Evolutionary conservation across 2,797 vertebrate species (phyloP), one percentile per base, ranked within the genome.

Genomic region (Austrolebias charrua): DNA sequence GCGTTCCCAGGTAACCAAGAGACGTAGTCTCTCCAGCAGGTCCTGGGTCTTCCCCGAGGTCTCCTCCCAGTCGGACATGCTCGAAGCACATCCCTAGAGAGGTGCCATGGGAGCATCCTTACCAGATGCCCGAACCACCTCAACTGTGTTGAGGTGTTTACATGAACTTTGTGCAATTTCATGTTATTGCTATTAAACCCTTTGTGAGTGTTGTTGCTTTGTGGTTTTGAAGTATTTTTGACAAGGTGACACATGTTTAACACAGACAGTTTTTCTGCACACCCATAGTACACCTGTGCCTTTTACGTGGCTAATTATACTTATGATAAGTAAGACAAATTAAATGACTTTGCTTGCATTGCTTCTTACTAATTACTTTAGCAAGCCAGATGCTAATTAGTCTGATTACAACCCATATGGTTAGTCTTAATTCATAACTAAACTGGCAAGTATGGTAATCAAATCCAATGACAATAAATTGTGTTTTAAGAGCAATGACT

Each of bases 281-380:
- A 71, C 80, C 83, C 65, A 84, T 78, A 84, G 86, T 88, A 82
- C 73, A 85, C 83, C 83, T 84, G 75, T 81, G 83, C 79, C 84
- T 75, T 79, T 81, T 79, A 82, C 74, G 78, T 79, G 65, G 78
- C 77, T 86, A 88, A 91, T 92, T 86, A 90, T 55, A 90, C 87
- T 83, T 81, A 82, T 75, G 74, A 87, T 89, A 90, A 91, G 81
- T 83, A 79, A 77, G 84, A 91, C 86, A 91, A 90, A 92, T 91
- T 75, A 88, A 89, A 79, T 78, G 79, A 73, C 76, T 55, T 68
- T 13, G 62, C 77, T 88, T 81, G 80, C 76, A 69, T 86, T 83
- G 78, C 79, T 83, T 89, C 72, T 87, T 84, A 76, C 89, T 92
- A 90, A 92, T 92, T 91, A 89, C 73, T 77, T 73, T 78, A 81